phyloP scores from a whole-genome alignment of 2,113 vertebrate species.

The Verasper variegatus region DNA sequence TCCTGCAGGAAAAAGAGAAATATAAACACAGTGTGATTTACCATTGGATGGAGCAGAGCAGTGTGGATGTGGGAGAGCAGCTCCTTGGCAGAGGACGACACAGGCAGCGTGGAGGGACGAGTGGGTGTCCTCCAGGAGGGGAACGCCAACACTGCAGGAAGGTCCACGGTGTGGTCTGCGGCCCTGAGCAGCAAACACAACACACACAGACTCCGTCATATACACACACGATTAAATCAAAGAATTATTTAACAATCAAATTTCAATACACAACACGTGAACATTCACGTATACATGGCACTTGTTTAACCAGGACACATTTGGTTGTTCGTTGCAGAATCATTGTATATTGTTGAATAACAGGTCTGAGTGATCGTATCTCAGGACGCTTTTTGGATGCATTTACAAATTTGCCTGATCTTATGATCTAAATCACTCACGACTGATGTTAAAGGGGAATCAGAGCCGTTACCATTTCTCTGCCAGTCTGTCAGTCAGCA shows the following conservation, averaged over 20 bases:
- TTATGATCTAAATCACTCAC: too few relatives aligned
- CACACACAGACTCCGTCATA: background rate
- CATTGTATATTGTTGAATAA: too few relatives aligned
- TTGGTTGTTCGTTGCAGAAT: too few relatives aligned
- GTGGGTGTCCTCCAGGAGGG: slow-evolving; percentile 65
- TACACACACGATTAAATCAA: too few relatives aligned
- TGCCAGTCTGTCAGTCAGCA: slow-evolving; percentile 84
- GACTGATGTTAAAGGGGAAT: slow-evolving; percentile 18
- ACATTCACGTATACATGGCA: too few relatives aligned
- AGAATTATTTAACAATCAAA: too few relatives aligned
- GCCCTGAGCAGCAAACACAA: slow-evolving; percentile 77
- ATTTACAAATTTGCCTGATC: too few relatives aligned
- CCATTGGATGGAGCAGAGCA: slow-evolving; percentile 83
- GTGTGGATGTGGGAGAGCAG: slow-evolving; percentile 79
- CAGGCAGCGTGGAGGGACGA: slow-evolving; percentile 70
- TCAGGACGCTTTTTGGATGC: too few relatives aligned
- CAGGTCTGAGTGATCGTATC: too few relatives aligned
- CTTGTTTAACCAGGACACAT: too few relatives aligned
- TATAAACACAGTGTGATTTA: slow-evolving; percentile 69
- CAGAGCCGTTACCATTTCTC: slow-evolving; percentile 72
- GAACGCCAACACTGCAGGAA: slow-evolving; percentile 87
- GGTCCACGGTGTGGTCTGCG: slow-evolving; percentile 74
- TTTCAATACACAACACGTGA: too few relatives aligned
- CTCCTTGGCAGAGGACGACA: slow-evolving; percentile 58
- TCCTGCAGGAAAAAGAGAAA: background rate